Base-by-base conservation (phyloP, 2,888 invertebrate species). In the Cephus runcator region DNA sequence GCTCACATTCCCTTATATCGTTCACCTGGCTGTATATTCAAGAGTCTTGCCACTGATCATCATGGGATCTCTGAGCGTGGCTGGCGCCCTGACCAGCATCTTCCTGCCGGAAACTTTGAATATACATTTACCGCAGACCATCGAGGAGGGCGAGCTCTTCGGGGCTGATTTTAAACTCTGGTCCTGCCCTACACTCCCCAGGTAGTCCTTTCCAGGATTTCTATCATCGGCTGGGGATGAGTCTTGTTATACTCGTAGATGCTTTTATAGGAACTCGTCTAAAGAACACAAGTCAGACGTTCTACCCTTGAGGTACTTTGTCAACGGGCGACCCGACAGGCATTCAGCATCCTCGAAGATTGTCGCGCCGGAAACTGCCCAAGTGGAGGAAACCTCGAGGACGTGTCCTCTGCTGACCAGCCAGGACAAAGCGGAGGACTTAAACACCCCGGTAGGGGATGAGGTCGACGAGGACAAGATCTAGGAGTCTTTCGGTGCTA, bases 91-190 rank as follows among this genome's bases (percentile, higher is more conserved):
- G 11, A 93, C 93, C 1, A 93, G 94, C 0, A 90, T 94, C 3
- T 94, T 94, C 83, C 90, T 95, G 3, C 95, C 95, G 0, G 95
- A 95, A 87, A 95, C 95, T 0, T 90, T 95, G 68, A 93, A 94
- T 85, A 93, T 94, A 79, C 94, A 94, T 1, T 88, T 95, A 73
- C 95, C 95, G 0, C 94, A 95, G 87, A 94, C 94, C 40, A 89
- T 94, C 77, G 93, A 93, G 34, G 95, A 95, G 82, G 94, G 94
- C 69, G 95, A 95, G 83, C 88, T 92, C 71, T 94, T 94, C 82
- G 94, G 95, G 6, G 92, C 93, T 69, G 90, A 93, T 79, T 93
- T 94, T 84, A 93, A 93, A 83, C 91, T 94, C 34, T 91, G 93
- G 83, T 94, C 93, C 78, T 93, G 93, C 81, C 93, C 93, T 6